A percentile compares a stretch with the other conserved stretches of the same genome.
Conservation (phyloP, 1,140 invertebrate genomes). For the Cydia fagiglandana region DNA sequence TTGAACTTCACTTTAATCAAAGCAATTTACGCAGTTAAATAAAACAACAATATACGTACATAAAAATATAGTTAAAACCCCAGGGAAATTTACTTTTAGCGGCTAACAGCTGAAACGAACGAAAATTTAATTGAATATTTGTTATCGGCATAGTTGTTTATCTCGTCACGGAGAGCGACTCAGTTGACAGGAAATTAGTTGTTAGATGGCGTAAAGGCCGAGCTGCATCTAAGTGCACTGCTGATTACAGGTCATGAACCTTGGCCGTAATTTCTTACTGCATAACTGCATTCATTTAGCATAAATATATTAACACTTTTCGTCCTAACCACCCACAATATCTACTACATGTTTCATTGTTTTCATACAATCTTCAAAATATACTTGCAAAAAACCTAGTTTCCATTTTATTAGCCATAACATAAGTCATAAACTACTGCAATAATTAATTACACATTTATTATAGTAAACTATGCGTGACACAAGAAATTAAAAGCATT, state of each 20-base stretch:
- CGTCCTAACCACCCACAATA: no score
- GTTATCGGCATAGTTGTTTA: neutral
- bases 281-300: neutral
- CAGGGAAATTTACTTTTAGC: no score
- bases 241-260: constrained; percentile 14
- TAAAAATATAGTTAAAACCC: neutral
- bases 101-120: no score
- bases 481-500: no score
- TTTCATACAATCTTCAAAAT: no score
- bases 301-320: neutral
- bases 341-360: no score
- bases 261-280: constrained; percentile 20
- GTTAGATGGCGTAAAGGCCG: neutral
- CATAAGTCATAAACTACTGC: no score
- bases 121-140: neutral
- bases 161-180: neutral
- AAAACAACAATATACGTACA: no score
- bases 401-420: no score
- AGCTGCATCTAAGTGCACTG: constrained; percentile 1
- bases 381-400: no score
- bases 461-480: no score
- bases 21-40: neutral
- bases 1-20: neutral
- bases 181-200: neutral
- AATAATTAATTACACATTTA: no score